These are phyloP conservation scores for Macrosoma leucophasiata DNA, from an alignment of 2,888 invertebrate species.

Conservation along the genomic window DNA sequence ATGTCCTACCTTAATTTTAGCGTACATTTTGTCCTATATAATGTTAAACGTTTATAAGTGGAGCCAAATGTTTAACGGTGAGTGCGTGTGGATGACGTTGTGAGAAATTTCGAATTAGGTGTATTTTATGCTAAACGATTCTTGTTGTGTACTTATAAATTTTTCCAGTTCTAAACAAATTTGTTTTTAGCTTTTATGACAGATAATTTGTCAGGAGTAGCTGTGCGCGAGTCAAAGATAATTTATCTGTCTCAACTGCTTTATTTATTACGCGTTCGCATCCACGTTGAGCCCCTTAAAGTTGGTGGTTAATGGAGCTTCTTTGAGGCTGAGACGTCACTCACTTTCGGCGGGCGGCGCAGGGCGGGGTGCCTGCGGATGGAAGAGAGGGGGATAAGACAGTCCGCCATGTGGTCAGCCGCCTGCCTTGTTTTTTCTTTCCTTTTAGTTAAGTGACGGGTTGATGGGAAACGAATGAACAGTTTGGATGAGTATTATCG, in stretches of 20 bases:
- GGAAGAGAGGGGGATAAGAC: slow-evolving; percentile 19
- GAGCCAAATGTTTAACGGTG: slow-evolving; percentile 17
- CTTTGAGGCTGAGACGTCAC: slow-evolving; percentile 58
- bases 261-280: slow-evolving; percentile 72
- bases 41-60: slow-evolving; percentile 35
- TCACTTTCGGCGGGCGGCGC: slow-evolving; percentile 36
- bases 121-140: slow-evolving; percentile 44
- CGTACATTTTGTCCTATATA: slow-evolving; percentile 36
- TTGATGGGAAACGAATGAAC: slow-evolving; percentile 53
- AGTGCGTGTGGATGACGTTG: slow-evolving; percentile 8
- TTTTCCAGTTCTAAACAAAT: slow-evolving; percentile 64
- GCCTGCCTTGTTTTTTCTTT: slow-evolving; percentile 43
- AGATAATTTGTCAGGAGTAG: slow-evolving; percentile 70
- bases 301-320: slow-evolving; percentile 67
- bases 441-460: slow-evolving; percentile 44
- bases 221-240: slow-evolving; percentile 70
- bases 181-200: slow-evolving; percentile 71
- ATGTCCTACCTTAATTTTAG: slow-evolving; percentile 43
- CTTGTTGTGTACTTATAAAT: slow-evolving; percentile 52
- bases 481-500: slow-evolving; percentile 28
- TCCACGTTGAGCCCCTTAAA: slow-evolving; percentile 66
- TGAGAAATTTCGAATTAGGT: slow-evolving; percentile 28
- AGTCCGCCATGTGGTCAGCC: slow-evolving; percentile 46
- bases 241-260: slow-evolving; percentile 72
- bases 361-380: slow-evolving; percentile 10